These are phyloP conservation scores for Glossosoma conforme DNA, from an alignment of 1,140 invertebrate species.

Conservation along the genomic window DNA sequence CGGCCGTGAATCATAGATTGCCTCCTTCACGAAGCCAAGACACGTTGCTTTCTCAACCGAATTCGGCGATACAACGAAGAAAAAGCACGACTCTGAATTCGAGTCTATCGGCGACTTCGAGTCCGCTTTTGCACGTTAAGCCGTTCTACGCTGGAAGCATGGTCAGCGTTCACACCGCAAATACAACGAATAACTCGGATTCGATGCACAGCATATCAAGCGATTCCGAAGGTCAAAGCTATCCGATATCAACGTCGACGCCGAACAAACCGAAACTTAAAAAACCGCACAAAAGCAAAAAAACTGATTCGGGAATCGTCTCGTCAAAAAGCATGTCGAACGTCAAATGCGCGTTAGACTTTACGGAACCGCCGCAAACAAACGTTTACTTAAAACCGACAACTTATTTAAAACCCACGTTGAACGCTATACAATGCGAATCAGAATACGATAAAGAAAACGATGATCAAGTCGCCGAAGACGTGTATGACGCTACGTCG, in stretches of 20 bases:
- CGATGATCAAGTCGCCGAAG: conserved; percentile 35
- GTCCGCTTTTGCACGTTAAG: conserved; percentile 58
- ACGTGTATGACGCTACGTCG: conserved; percentile 2
- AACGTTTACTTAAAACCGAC: conserved; percentile 39
- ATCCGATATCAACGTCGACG: conserved; percentile 41
- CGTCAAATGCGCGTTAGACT: conserved; percentile 44
- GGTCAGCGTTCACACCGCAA: conserved; percentile 54
- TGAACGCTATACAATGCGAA: conserved; percentile 35
- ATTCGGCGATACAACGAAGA: conserved; percentile 48
- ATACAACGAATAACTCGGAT: conserved; percentile 45
- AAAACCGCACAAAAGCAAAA: conserved; percentile 35
- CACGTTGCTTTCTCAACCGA: conserved; percentile 57
- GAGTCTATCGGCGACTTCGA: conserved; percentile 60
- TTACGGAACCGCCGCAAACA: conserved; percentile 40
- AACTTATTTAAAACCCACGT: conserved; percentile 42
- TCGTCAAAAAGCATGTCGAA: conserved; percentile 56
- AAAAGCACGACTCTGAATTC: conserved; percentile 47
- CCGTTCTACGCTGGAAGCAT: conserved; percentile 56
- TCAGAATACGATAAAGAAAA: conserved; percentile 9
- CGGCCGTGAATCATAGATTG: conserved; percentile 42
- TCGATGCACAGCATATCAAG: conserved; percentile 60
- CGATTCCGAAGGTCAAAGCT: conserved; percentile 55
- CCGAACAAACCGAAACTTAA: conserved; percentile 49
- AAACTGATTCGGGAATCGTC: conserved; percentile 39
- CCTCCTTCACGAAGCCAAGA: conserved; percentile 75